Conservation (phyloP, 2,113 vertebrate genomes). For the Perca flavescens region DNA sequence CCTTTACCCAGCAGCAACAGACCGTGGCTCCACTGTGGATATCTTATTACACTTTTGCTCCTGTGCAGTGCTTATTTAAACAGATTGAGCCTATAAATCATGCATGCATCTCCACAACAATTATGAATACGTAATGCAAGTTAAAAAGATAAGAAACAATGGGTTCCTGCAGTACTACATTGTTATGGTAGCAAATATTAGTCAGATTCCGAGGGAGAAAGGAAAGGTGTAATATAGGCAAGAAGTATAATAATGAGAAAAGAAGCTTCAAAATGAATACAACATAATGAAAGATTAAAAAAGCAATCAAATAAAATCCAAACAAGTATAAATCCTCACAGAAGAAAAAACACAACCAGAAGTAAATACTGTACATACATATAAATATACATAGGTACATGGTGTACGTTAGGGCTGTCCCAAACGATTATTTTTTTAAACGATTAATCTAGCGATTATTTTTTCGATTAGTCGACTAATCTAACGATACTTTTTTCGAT, state of each 20-base stretch:
- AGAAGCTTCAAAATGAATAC: not conserved
- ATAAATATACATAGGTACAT: not conserved
- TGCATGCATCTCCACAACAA: slow-evolving; percentile 31
- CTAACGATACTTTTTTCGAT: no score
- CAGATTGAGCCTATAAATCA: slow-evolving; percentile 46
- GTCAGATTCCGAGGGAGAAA: not conserved
- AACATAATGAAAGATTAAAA: slow-evolving; percentile 4
- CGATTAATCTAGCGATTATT: no score
- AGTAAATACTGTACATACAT: not conserved
- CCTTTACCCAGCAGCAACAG: slow-evolving; percentile 41
- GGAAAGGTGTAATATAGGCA: not conserved
- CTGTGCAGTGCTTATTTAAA: not conserved
- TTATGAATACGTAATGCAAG: slow-evolving; percentile 47
- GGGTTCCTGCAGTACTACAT: slow-evolving; percentile 27
- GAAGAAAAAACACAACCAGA: not conserved
- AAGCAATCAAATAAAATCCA: not conserved
- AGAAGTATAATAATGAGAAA: not conserved
- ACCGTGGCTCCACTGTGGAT: not conserved
- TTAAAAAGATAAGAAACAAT: slow-evolving; percentile 44
- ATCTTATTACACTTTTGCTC: slow-evolving; percentile 43
- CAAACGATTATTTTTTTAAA: no score
- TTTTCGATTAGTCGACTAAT: no score
- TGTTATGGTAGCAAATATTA: slow-evolving; percentile 14
- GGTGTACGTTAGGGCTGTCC: not conserved
- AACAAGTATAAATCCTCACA: not conserved